A percentile compares a stretch with the other conserved stretches of the same genome.
Evolutionary conservation across 2,113 vertebrate species (phyloP).

Genomic region (Cyphomyrus discorhynchus): DNA sequence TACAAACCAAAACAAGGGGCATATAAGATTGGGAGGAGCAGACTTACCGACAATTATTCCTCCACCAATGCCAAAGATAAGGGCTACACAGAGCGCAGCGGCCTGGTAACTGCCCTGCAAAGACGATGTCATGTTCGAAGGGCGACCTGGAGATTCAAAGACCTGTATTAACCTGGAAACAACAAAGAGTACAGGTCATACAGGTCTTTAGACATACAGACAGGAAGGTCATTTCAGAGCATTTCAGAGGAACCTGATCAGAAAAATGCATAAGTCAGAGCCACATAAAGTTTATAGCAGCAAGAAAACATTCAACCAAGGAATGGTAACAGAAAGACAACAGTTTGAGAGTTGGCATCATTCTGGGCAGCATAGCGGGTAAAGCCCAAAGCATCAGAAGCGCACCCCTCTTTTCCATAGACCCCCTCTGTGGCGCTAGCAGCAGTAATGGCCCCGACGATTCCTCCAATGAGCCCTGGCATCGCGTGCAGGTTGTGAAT

Average conservation of each 20-base stretch:
- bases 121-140: constrained; percentile 28
- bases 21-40: not conserved
- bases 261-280: not conserved
- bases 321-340: not conserved
- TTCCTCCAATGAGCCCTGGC: constrained; percentile 81
- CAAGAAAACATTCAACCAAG: not conserved
- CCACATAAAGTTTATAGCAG: not conserved
- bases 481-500: constrained; percentile 88
- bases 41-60: constrained; percentile 75
- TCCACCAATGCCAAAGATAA: constrained; percentile 78
- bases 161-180: constrained; percentile 58
- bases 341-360: not conserved
- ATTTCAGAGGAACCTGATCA: not conserved
- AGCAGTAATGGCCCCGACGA: constrained; percentile 79
- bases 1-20: not conserved
- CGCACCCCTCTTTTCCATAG: constrained; percentile 74
- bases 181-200: constrained; percentile 14
- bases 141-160: constrained; percentile 56
- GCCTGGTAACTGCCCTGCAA: constrained; percentile 81
- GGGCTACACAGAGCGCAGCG: constrained; percentile 70
- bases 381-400: not conserved
- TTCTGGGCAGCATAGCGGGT: not conserved
- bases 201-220: not conserved
- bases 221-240: not conserved
- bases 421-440: constrained; percentile 58